Evolutionary conservation across 2,113 vertebrate genomes (phyloP).

Genomic region (Charadrius vociferus): DNA sequence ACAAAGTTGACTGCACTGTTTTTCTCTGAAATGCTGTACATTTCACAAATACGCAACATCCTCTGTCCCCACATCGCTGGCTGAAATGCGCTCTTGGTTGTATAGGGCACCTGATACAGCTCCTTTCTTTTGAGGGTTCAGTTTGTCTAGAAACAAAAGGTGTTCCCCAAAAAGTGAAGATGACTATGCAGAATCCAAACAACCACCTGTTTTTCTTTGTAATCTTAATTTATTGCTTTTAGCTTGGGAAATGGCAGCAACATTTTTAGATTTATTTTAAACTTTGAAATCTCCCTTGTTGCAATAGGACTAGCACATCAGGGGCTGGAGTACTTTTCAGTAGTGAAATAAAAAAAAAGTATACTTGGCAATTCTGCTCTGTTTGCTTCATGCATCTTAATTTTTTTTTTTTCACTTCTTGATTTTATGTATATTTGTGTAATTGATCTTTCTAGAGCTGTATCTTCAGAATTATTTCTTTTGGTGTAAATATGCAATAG

Average conservation of each 20-base stretch:
- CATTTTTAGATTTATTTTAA: background rate
- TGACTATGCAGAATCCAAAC: constrained; percentile 40
- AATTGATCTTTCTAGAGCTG: constrained; percentile 64
- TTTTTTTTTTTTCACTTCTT: background rate
- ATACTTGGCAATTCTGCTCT: constrained; percentile 48
- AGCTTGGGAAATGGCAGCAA: constrained; percentile 58
- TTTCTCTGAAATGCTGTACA: constrained; percentile 20
- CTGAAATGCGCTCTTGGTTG: fast-evolving
- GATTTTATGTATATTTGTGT: constrained; percentile 67
- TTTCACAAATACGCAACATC: background rate
- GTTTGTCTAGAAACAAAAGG: background rate
- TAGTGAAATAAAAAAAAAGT: background rate
- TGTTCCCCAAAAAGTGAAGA: background rate
- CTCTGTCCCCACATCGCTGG: background rate
- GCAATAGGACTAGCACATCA: constrained; percentile 41
- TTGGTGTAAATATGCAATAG: constrained; percentile 69
- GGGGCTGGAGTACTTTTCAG: constrained; percentile 27
- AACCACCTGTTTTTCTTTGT: constrained; percentile 26
- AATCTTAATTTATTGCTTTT: constrained; percentile 70
- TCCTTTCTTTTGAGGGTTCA: background rate
- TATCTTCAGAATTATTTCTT: constrained; percentile 65
- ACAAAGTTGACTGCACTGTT: background rate
- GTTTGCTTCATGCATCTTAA: constrained; percentile 55
- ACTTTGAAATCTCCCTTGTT: background rate
- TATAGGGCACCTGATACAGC: fast-evolving